These are phyloP conservation scores for Drosophila limbata DNA, from an alignment of 2,888 invertebrate species.

Conservation along the genomic window DNA sequence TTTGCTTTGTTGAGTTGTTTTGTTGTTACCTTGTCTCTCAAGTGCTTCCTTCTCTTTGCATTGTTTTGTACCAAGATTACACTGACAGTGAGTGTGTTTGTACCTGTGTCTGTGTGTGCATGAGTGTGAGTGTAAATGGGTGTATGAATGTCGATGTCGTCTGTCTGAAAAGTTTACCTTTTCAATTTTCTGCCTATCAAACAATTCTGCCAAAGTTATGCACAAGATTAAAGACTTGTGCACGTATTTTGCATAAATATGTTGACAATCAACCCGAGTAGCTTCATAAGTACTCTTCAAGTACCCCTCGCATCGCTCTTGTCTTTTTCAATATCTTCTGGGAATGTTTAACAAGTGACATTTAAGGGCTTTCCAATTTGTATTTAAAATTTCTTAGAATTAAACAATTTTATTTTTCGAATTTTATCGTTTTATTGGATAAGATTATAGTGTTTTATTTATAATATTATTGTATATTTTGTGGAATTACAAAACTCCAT, in stretches of 20 bases:
- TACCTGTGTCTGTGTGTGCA: constrained; percentile 1
- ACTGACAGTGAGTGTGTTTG: constrained; percentile 15
- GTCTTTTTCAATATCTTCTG: constrained; percentile 45
- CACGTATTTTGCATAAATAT: constrained; percentile 79
- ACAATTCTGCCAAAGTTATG: constrained; percentile 60
- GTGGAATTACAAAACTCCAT: background rate
- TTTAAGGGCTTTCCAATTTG: constrained; percentile 58
- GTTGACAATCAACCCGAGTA: constrained; percentile 57
- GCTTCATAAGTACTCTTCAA: constrained; percentile 46
- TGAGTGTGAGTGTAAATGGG: constrained; percentile 9
- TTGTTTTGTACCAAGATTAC: constrained; percentile 60
- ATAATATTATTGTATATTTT: background rate
- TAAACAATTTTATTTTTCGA: constrained; percentile 39
- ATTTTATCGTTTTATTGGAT: background rate
- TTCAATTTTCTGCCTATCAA: constrained; percentile 76
- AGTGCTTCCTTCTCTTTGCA: constrained; percentile 52
- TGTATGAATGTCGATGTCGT: constrained; percentile 17
- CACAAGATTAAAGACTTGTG: constrained; percentile 72
- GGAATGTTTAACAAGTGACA: constrained; percentile 47
- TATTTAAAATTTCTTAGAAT: constrained; percentile 57
- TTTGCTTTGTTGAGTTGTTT: constrained; percentile 24
- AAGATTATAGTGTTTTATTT: constrained; percentile 9
- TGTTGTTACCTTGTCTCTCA: constrained; percentile 28
- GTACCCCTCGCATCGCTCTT: background rate
- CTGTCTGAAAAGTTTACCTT: constrained; percentile 66